These are phyloP conservation scores for Villa cingulata DNA, from an alignment of 2,888 invertebrate species.

Conservation along the genomic window DNA sequence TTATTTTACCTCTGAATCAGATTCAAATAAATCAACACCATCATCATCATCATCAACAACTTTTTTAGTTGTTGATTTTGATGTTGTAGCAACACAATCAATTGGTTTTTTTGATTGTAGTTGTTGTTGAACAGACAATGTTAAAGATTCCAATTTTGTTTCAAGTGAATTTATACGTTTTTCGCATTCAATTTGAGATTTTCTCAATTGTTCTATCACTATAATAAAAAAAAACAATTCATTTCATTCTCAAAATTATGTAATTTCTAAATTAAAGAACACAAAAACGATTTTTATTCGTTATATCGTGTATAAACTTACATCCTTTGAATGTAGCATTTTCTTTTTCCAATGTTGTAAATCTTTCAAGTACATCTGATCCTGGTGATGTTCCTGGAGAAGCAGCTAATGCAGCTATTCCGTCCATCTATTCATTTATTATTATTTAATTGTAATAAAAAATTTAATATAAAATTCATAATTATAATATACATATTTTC, in stretches of 20 bases:
- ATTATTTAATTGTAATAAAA: slow-evolving; percentile 3
- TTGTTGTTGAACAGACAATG: background rate
- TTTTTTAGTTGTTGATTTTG: slow-evolving; percentile 12
- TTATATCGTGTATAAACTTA: no score
- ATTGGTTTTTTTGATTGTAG: background rate
- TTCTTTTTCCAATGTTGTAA: slow-evolving; percentile 45
- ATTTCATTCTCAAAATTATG: slow-evolving; percentile 8
- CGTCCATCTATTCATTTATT: slow-evolving; percentile 48
- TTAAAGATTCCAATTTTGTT: slow-evolving; percentile 8
- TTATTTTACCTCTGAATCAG: slow-evolving; percentile 52
- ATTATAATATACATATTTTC: slow-evolving; percentile 1
- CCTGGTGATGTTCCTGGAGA: slow-evolving; percentile 27
- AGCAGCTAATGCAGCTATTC: slow-evolving; percentile 44
- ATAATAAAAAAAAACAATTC: slow-evolving; percentile 8
- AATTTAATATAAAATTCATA: background rate
- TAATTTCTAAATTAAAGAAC: background rate
- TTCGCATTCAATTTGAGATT: slow-evolving; percentile 25
- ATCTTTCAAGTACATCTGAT: slow-evolving; percentile 42
- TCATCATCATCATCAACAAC: slow-evolving; percentile 50
- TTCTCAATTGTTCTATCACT: slow-evolving; percentile 29
- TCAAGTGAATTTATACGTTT: slow-evolving; percentile 31
- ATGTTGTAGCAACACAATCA: slow-evolving; percentile 18
- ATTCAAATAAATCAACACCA: slow-evolving; percentile 69
- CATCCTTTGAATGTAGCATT: slow-evolving; percentile 38
- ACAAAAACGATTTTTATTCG: background rate